Evolutionary conservation across 2,888 invertebrate species (phyloP), one percentile per base, ranked within the genome.

Genomic region (Drosophila setosimentum): DNA sequence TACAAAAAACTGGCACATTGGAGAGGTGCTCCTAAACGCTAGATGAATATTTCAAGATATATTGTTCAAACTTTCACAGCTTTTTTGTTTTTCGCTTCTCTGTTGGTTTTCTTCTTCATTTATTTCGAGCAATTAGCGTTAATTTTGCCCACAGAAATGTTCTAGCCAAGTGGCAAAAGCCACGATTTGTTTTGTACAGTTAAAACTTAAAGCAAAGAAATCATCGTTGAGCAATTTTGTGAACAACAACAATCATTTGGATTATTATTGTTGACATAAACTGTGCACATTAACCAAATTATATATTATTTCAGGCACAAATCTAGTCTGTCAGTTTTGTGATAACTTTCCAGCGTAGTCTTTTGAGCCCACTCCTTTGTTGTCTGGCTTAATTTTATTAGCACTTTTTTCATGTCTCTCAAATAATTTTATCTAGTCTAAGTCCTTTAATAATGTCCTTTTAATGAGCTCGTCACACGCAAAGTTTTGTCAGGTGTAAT

Each of bases 41-140:
- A 49, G 21, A 21, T 64, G 29, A 35, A n/a, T 30, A 59, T 37
- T 57, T 21, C 48, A 30, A 18, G 45, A 21, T 35, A 21, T 35
- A 67, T 40, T 68, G 62, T 37, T 1, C 10, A 62, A 70, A 75
- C 89, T 89, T 84, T 84, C 83, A 80, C 83, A 83, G 67, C 51
- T 53, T 75, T 64, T 62, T 33, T n/a, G n/a, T n/a, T 55, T 55
- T 37, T n/a, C 24, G 21, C 24, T 45, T 45, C 45, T 45, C 21
- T 16, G 45, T 21, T 33, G 29, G 16, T 27, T 33, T 55, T 35
- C 24, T 8, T 27, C 32, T 16, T 35, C 30, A 49, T 35, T 42
- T 37, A 48, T 54, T 40, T n/a, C n/a, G 29, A 51, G 45, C 63
- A 80, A 83, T 83, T 87, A 83, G 81, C 68, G 68, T 58, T 65